Percentiles rank a stretch among this genome's conserved stretches.
Conservation (phyloP, 2,113 vertebrate species). For the Ginglymostoma cirratum region DNA sequence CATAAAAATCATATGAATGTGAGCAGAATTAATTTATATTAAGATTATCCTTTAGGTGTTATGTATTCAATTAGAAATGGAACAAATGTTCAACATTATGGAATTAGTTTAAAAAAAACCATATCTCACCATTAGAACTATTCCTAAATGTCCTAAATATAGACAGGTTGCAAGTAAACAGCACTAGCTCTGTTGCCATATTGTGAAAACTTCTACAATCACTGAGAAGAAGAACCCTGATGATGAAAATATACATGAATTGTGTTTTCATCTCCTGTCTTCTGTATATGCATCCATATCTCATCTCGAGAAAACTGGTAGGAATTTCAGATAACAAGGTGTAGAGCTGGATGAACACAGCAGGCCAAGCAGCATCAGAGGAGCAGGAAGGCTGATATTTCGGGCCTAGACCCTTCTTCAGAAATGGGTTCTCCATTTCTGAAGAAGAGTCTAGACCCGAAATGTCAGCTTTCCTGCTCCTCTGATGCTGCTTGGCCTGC, state of each 20-base stretch:
- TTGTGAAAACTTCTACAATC: not conserved
- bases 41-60: not conserved
- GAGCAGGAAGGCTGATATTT: no score
- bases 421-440: no score
- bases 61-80: no score
- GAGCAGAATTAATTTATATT: not conserved
- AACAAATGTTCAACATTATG: not conserved
- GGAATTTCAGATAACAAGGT: not conserved
- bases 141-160: not conserved
- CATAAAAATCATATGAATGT: not conserved
- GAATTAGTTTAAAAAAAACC: not conserved
- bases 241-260: not conserved
- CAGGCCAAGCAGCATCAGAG: no score
- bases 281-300: not conserved
- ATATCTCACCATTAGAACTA: not conserved
- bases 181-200: not conserved
- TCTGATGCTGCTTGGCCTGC: no score
- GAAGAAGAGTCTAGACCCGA: no score
- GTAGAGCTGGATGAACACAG: no score
- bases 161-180: not conserved
- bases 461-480: no score
- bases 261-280: not conserved
- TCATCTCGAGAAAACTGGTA: not conserved
- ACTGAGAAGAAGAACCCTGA: not conserved
- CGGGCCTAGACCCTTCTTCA: no score